A percentile compares a stretch with the other conserved stretches of the same genome.
Evolutionary conservation across 1,140 invertebrate species (phyloP).

Genomic region (Microplitis mediator): DNA sequence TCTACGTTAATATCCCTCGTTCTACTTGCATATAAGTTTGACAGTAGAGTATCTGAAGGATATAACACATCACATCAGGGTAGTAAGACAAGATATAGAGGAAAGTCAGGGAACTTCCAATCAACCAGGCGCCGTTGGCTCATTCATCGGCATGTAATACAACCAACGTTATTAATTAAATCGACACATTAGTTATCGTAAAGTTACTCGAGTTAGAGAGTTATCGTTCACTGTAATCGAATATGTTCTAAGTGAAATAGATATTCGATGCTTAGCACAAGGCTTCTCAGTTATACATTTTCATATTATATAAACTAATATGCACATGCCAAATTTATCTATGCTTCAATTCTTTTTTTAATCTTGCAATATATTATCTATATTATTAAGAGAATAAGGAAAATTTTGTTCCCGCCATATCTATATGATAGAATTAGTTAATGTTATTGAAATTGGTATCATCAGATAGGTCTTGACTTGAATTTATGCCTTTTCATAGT

Average conservation of each 20-base stretch:
- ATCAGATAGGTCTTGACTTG: too few relatives aligned
- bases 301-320: neutral
- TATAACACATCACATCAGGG: neutral
- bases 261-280: neutral
- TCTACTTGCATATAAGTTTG: too few relatives aligned
- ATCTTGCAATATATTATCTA: too few relatives aligned
- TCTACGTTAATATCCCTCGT: too few relatives aligned
- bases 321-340: neutral
- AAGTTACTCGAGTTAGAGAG: conserved; percentile 1
- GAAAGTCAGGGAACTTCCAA: too few relatives aligned
- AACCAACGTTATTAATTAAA: conserved; percentile 3
- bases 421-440: too few relatives aligned
- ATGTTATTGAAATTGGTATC: too few relatives aligned
- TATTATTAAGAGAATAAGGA: too few relatives aligned
- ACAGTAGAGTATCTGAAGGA: neutral
- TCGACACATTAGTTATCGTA: neutral
- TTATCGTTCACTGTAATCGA: conserved; percentile 9
- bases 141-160: neutral
- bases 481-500: too few relatives aligned
- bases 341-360: neutral
- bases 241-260: neutral
- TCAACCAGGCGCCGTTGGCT: neutral
- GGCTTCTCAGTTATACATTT: neutral
- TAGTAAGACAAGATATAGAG: too few relatives aligned
- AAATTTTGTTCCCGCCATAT: too few relatives aligned